phyloP scores from a whole-genome alignment of 2,888 invertebrate species.

The Meta bourneti region DNA sequence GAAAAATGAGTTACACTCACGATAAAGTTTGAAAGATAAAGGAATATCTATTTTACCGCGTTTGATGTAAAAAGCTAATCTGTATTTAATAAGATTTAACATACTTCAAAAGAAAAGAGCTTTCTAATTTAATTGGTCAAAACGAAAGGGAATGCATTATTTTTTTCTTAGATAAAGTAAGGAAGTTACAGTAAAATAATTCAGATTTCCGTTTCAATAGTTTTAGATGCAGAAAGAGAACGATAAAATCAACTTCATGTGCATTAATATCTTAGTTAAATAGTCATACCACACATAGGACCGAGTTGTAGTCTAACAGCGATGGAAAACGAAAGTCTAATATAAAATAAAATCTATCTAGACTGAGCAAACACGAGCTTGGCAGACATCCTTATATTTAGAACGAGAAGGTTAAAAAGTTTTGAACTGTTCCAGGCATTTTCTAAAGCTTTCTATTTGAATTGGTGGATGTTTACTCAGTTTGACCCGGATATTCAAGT shows the following conservation, averaged over 20 bases:
- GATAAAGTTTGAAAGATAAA: too few relatives aligned
- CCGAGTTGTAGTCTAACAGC: neutral
- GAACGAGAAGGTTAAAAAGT: neutral
- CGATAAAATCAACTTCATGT: neutral
- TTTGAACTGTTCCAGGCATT: neutral
- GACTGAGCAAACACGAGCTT: neutral
- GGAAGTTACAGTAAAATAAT: neutral
- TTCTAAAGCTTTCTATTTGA: neutral
- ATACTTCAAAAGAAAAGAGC: too few relatives aligned
- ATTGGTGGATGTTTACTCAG: neutral
- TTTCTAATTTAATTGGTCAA: too few relatives aligned
- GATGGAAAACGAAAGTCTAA: neutral
- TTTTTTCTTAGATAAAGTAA: neutral
- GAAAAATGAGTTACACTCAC: too few relatives aligned
- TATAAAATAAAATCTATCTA: neutral
- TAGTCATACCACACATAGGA: neutral
- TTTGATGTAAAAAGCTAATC: too few relatives aligned
- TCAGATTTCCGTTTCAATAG: neutral
- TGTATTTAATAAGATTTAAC: too few relatives aligned
- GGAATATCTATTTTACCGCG: too few relatives aligned
- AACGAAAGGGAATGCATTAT: too few relatives aligned
- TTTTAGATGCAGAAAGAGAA: neutral
- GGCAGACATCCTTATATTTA: neutral
- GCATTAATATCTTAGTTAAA: neutral
- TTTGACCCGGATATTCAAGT: neutral